Evolutionary conservation across 2,113 vertebrate species (phyloP), one percentile per base, ranked within the genome.

Genomic region (Ailuropoda melanoleuca): DNA sequence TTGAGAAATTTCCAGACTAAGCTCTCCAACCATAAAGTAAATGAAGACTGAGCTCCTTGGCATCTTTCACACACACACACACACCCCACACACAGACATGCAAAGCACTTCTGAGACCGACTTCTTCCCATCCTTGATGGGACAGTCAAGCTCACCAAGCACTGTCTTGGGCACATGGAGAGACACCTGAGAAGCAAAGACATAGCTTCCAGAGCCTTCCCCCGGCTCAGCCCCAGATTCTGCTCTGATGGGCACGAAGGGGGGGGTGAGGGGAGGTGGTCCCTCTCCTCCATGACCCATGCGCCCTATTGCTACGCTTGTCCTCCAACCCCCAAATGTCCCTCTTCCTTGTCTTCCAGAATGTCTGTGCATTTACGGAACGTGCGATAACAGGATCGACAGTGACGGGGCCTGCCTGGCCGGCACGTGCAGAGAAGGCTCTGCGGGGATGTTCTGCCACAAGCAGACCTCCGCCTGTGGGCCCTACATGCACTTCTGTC

Each of bases 281-380:
- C 18, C 14, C 60, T 46, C 34, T 21, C 72, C 31, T 75, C 62
- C 8, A 4, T 26, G 56, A 14, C 1, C 10, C 39, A 3, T 18
- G 31, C 7, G 2, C 26, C 18, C 50, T 31, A 0, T 15, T 50
- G 1, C 83, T 66, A 4, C 14, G 10, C 10, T 15, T 68, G n/a
- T 29, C 39, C 46, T 7, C 68, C 48, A 29, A 15, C 10, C 43
- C 50, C 55, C 23, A 18, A 50, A 10, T 2, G 0, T 6, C 55
- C 43, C 26, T 39, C 19, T 8, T 43, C 14, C 81, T 92, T 75
- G 77, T 95, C 88, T 53, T 66, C 1, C 95, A 99, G 99, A 99
- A 2, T 99, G 99, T 95, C 98, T 46, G 21, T 99, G 99, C 81
- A 0, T 99, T 87, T 96, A 99, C 0, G 99, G 99, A 3, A 96